A percentile compares a stretch with the other conserved stretches of the same genome.
Evolutionary conservation across 2,797 vertebrate genomes (phyloP).

Genomic region (Micrastur ruficollis): DNA sequence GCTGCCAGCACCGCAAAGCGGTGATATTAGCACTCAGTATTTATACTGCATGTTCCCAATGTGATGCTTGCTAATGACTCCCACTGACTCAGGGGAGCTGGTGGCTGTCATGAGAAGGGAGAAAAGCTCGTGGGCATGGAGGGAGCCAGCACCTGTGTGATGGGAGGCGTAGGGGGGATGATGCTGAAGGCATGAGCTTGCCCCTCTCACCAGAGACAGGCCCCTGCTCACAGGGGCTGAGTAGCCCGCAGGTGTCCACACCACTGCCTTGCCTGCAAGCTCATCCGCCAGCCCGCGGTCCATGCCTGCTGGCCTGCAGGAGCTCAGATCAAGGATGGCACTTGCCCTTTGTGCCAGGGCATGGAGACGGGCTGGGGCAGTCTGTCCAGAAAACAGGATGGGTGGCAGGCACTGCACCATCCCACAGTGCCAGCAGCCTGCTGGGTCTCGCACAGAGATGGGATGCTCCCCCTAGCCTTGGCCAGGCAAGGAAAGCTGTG

Average conservation of each 20-base stretch:
- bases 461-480: neutral
- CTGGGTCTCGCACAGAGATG: neutral
- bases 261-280: neutral
- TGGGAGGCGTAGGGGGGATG: neutral
- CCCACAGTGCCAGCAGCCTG: neutral
- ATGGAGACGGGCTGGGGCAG: neutral
- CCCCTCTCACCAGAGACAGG: neutral
- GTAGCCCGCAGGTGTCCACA: neutral
- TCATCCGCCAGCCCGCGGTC: neutral
- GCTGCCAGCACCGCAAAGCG: neutral
- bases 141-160: neutral
- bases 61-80: neutral
- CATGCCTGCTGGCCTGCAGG: neutral
- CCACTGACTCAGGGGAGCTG: neutral
- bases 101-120: neutral
- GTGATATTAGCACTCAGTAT: neutral
- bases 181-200: neutral
- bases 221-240: neutral
- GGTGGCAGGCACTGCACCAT: accelerated
- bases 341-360: neutral
- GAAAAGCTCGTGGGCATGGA: neutral
- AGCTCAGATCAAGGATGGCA: neutral
- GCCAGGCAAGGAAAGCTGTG: neutral
- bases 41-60: neutral
- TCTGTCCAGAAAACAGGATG: accelerated